Evolutionary conservation across 2,113 vertebrate species (phyloP).

Genomic region (Galbula dea): DNA sequence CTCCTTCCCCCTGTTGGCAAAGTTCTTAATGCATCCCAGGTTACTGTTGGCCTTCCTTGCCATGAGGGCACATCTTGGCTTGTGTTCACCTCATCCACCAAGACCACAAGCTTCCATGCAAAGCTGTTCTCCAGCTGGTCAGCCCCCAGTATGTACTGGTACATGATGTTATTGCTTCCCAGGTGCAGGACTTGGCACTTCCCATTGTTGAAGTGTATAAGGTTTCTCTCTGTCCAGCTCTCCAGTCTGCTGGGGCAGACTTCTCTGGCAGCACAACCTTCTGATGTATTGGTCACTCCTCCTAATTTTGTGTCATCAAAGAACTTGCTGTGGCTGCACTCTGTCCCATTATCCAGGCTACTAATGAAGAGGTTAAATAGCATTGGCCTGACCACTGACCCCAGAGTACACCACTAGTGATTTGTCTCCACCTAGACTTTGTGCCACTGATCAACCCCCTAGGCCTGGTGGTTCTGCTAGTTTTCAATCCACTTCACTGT

Average conservation of each 20-base stretch:
- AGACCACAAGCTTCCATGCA: not conserved
- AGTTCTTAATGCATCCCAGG: not conserved
- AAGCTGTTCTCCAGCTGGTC: not conserved
- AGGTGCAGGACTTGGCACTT: not conserved
- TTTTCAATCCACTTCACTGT: not conserved
- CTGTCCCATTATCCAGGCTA: not conserved
- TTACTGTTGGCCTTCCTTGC: not conserved
- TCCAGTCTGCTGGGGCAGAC: not conserved
- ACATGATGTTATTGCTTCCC: not conserved
- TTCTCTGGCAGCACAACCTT: not conserved
- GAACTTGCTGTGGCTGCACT: not conserved
- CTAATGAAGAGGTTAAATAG: not conserved
- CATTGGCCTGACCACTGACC: too few relatives aligned
- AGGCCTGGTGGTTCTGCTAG: not conserved
- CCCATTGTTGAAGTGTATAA: not conserved
- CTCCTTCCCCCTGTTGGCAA: not conserved
- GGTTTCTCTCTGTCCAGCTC: not conserved
- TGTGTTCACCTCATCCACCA: not conserved
- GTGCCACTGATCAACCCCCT: not conserved
- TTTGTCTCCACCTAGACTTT: not conserved
- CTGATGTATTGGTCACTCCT: not conserved
- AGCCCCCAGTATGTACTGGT: not conserved
- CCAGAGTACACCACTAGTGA: not conserved
- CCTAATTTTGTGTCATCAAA: not conserved
- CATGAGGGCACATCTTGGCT: not conserved